phyloP scores from a whole-genome alignment of 2,113 vertebrate genomes.

The Ictidomys tridecemlineatus region DNA sequence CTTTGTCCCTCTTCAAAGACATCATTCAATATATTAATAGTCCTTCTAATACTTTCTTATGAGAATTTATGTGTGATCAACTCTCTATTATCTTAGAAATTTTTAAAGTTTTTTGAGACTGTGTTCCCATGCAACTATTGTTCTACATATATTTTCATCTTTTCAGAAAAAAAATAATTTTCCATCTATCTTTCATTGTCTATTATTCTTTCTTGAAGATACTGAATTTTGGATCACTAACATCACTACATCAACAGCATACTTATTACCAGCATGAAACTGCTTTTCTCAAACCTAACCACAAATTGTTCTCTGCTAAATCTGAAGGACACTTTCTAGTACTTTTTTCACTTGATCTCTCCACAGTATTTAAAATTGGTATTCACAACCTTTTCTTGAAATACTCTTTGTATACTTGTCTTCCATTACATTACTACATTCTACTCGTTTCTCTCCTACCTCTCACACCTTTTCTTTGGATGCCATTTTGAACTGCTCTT shows the following conservation, averaged over 20 bases:
- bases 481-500: not conserved
- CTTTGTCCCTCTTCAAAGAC: not conserved
- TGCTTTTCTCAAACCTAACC: not conserved
- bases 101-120: not conserved
- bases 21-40: not conserved
- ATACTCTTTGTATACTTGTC: not conserved
- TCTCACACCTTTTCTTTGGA: not conserved
- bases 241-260: not conserved
- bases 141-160: not conserved
- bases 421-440: not conserved
- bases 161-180: not conserved
- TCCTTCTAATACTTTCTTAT: not conserved
- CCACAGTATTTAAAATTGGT: not conserved
- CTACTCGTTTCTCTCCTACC: not conserved
- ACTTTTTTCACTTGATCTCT: not conserved
- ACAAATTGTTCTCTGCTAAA: not conserved
- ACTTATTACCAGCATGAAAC: not conserved
- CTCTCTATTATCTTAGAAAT: not conserved
- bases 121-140: not conserved
- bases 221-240: not conserved
- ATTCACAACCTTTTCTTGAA: not conserved
- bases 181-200: not conserved
- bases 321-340: not conserved
- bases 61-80: not conserved
- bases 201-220: not conserved